These are phyloP conservation scores for Paradoxurus hermaphroditus DNA, from an alignment of 2,113 vertebrate species.

Conservation along the genomic window DNA sequence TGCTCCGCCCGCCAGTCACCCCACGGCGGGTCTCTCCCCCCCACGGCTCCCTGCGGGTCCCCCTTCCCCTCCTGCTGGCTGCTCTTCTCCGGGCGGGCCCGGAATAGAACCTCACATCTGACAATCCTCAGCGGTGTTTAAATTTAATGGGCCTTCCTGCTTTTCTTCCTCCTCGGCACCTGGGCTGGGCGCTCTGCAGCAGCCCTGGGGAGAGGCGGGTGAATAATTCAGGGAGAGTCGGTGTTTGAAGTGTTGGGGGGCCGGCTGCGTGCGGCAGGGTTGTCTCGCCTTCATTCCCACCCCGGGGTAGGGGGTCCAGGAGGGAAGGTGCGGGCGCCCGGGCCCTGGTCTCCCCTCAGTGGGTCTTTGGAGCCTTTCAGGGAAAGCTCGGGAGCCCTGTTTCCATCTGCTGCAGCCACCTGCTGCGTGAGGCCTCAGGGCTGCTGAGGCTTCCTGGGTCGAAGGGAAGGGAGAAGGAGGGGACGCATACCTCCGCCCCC, in stretches of 20 bases:
- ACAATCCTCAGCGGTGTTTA: conserved; percentile 79
- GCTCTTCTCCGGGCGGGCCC: conserved; percentile 44
- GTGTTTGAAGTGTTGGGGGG: conserved; percentile 78
- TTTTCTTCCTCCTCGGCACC: conserved; percentile 78
- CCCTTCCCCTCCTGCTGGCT: conserved; percentile 34
- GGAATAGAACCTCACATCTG: conserved; percentile 76
- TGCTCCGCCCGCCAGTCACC: not conserved
- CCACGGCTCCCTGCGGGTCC: not conserved
- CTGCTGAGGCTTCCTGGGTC: not conserved
- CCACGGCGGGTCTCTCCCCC: not conserved
- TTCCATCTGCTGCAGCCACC: not conserved
- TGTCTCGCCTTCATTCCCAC: conserved; percentile 54
- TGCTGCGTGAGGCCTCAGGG: not conserved
- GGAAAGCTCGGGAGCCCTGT: not conserved
- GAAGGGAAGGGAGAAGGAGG: not conserved
- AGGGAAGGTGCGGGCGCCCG: not conserved
- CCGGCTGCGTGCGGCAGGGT: conserved; percentile 27
- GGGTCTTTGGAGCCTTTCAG: not conserved
- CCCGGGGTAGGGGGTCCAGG: not conserved
- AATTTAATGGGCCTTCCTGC: conserved; percentile 80
- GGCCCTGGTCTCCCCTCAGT: not conserved
- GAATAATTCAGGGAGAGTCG: conserved; percentile 81
- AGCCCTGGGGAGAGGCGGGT: conserved; percentile 77
- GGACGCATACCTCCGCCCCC: rapidly evolving
- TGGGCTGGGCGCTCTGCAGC: conserved; percentile 79